Conservation (phyloP, 2,797 vertebrate species). For the Hipposideros larvatus region DNA sequence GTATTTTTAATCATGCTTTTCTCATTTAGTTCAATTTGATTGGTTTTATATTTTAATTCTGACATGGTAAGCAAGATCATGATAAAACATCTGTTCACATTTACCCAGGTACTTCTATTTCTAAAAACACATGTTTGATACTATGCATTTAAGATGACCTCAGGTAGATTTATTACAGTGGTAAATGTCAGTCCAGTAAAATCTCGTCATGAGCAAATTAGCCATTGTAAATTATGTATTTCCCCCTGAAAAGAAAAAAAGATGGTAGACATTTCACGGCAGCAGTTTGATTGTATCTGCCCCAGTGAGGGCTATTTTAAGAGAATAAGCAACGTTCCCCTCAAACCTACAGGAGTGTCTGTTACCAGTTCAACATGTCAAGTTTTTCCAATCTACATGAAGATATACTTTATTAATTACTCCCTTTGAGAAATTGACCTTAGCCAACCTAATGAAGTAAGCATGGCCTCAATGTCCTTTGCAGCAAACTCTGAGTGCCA, state of each 20-base stretch:
- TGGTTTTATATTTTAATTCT: slow-evolving; percentile 51
- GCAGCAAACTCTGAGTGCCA: slow-evolving; percentile 13
- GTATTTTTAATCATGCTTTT: slow-evolving; percentile 2
- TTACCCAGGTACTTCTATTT: slow-evolving; percentile 23
- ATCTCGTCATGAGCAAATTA: slow-evolving; percentile 50
- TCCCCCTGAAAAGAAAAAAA: slow-evolving; percentile 64
- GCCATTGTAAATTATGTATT: slow-evolving; percentile 63
- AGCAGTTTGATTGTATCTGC: slow-evolving; percentile 39
- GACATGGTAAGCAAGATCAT: slow-evolving; percentile 22
- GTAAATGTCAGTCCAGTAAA: slow-evolving; percentile 69
- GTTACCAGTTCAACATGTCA: not conserved
- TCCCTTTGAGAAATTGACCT: slow-evolving; percentile 49
- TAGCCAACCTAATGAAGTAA: not conserved
- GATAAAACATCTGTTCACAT: not conserved
- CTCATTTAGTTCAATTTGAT: slow-evolving; percentile 48
- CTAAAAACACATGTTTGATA: slow-evolving; percentile 47
- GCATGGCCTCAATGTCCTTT: not conserved
- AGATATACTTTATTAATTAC: slow-evolving; percentile 21
- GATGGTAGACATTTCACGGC: slow-evolving; percentile 36
- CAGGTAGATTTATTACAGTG: slow-evolving; percentile 52
- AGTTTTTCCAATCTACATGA: not conserved
- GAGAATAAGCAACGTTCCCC: not conserved
- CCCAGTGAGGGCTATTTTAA: not conserved
- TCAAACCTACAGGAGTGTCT: not conserved
- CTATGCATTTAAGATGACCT: slow-evolving; percentile 57